These are phyloP conservation scores for Nowickia ferox DNA, from an alignment of 2,888 invertebrate genomes.

Conservation along the genomic window DNA sequence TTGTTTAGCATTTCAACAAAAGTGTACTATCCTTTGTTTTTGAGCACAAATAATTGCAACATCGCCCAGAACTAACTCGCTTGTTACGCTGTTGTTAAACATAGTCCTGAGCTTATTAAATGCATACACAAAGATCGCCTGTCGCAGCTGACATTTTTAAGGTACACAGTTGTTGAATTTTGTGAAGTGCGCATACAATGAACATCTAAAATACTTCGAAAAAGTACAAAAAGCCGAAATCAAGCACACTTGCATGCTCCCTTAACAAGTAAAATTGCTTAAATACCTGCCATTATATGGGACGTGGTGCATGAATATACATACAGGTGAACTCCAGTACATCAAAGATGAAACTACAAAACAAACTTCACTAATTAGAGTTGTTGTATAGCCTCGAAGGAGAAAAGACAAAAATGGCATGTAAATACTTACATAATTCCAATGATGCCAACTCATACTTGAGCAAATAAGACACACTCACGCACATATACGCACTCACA, in stretches of 20 bases:
- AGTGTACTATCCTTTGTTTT: neutral
- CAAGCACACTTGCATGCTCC: conserved; percentile 16
- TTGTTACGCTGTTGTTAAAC: conserved; percentile 23
- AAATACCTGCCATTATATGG: conserved; percentile 20
- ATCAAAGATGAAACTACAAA: conserved; percentile 57
- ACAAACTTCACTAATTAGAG: conserved; percentile 72
- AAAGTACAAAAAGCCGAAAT: conserved; percentile 1
- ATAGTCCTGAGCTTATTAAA: conserved; percentile 24
- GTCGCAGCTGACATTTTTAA: neutral
- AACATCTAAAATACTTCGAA: conserved; percentile 17
- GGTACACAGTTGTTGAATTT: conserved; percentile 7
- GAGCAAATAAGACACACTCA: conserved; percentile 25
- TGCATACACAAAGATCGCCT: conserved; percentile 1
- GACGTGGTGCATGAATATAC: neutral
- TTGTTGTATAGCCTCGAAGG: conserved; percentile 62
- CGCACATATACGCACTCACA: conserved; percentile 2
- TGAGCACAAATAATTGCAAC: neutral
- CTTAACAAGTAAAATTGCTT: conserved; percentile 33
- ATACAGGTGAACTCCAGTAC: neutral
- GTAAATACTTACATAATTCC: conserved; percentile 69
- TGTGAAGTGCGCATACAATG: conserved; percentile 26
- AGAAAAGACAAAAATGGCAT: conserved; percentile 67
- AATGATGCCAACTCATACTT: conserved; percentile 59
- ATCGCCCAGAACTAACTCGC: conserved; percentile 13
- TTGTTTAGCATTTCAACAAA: neutral